These are phyloP conservation scores for Coccyzus lansbergi DNA, from an alignment of 2,797 vertebrate species.

Conservation along the genomic window DNA sequence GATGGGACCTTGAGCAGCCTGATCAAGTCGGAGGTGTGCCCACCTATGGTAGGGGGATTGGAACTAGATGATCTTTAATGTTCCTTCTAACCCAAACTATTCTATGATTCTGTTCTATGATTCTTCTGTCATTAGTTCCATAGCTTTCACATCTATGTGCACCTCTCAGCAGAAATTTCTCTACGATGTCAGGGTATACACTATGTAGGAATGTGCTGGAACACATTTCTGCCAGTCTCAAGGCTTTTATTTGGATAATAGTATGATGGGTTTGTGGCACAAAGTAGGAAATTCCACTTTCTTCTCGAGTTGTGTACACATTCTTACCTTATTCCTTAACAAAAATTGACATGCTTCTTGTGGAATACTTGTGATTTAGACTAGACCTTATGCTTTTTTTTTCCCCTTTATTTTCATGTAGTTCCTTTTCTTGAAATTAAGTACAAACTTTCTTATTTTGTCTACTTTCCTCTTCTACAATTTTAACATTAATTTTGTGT, in stretches of 20 bases:
- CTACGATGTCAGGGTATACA: background rate
- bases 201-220: background rate
- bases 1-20: too few species aligned
- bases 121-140: background rate
- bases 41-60: too few species aligned
- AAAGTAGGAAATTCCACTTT: background rate
- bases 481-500: background rate
- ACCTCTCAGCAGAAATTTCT: background rate
- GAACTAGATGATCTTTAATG: too few species aligned
- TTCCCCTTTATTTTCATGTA: background rate
- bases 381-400: rapidly evolving
- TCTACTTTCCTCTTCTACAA: background rate
- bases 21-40: too few species aligned
- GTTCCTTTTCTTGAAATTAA: background rate
- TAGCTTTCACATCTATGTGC: background rate
- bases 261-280: background rate
- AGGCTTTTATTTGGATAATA: background rate
- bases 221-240: background rate
- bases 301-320: background rate
- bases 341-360: background rate
- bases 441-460: background rate
- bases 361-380: background rate
- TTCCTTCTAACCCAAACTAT: too few species aligned
- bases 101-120: too few species aligned
- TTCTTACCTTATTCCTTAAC: background rate